Base-by-base conservation (phyloP, 2,113 vertebrate genomes). In the Chaetorhynchus papuensis region DNA sequence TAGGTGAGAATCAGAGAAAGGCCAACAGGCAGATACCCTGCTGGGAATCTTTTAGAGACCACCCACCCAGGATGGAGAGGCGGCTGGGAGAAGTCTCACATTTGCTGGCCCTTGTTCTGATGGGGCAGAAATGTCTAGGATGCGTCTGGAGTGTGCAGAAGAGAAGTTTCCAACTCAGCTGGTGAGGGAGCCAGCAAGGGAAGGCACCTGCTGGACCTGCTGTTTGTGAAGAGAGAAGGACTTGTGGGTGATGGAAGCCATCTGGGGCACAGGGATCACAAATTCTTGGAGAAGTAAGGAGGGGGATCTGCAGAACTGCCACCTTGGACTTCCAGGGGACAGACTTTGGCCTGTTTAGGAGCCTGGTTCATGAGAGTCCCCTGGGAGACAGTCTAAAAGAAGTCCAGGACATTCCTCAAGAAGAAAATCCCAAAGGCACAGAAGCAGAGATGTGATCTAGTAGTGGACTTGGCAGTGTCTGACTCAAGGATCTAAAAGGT, bases 251-350 rank as follows among this genome's bases (percentile, higher is more conserved):
- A 15, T 60, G n/a, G 9, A 39, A 28, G 11, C 19, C 3, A 2
- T 6, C 28, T 21, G 20, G 19, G 27, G 44, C 37, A 37, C 15
- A 24, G 27, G 26, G n/a, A n/a, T 60, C 33, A 14, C 0, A 0
- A 21, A 45, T 53, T 45, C 45, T 45, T 23, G 30, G 54, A 39
- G 16, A 26, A 39, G 23, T 21, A n/a, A 56, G 17, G 45, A 30
- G 14, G 18, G 15, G 13, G 5, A 27, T 69, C 30, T 76, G 61
- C 70, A 76, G 61, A 76, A 57, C 54, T 83, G 54, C 54, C n/a
- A 54, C 54, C 16, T 41, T 22, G 30, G 24, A 60, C 17, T 21
- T 53, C 69, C 53, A 41, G 39, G 61, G 24, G 14, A 47, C 70
- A 54, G 70, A 42, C 21, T 53, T 15, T 18, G 33, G 47, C 26